A percentile compares a stretch with the other conserved stretches of the same genome.
Conservation (phyloP, 2,797 vertebrate genomes). For the Gila robusta region DNA sequence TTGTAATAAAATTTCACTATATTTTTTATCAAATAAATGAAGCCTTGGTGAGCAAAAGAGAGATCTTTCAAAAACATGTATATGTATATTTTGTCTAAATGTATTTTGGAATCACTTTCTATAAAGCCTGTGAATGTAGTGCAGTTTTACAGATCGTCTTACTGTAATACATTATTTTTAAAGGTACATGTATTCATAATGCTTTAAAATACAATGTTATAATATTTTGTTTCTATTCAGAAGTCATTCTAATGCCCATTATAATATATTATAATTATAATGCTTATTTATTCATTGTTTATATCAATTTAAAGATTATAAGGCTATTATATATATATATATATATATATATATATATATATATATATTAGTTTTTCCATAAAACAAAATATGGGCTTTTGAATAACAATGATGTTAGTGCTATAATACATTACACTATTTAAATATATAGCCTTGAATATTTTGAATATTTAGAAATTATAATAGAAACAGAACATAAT, state of each 20-base stretch:
- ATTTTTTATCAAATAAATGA: no score
- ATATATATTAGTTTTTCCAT: neutral
- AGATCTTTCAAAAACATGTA: neutral
- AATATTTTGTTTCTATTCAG: neutral
- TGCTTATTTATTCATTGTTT: neutral
- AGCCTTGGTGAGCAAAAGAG: neutral
- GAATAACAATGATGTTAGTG: neutral
- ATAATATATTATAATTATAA: neutral
- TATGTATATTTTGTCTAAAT: neutral
- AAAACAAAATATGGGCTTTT: neutral
- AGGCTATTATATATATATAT: neutral
- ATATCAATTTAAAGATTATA: neutral
- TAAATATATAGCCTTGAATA: neutral
- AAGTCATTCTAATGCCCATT: neutral
- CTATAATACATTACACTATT: neutral
- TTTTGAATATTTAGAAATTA: neutral
- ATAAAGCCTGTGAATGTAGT: neutral
- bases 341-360: no score
- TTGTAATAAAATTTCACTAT: no score
- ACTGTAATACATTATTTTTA: neutral
- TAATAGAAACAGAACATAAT: neutral
- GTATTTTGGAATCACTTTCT: neutral
- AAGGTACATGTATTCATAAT: neutral
- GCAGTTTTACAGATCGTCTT: no score
- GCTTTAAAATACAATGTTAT: neutral